Percentiles rank a stretch among this genome's conserved stretches.
These are phyloP conservation scores for Azemiops feae DNA, from an alignment of 2,113 vertebrate species.

Conservation along the genomic window DNA sequence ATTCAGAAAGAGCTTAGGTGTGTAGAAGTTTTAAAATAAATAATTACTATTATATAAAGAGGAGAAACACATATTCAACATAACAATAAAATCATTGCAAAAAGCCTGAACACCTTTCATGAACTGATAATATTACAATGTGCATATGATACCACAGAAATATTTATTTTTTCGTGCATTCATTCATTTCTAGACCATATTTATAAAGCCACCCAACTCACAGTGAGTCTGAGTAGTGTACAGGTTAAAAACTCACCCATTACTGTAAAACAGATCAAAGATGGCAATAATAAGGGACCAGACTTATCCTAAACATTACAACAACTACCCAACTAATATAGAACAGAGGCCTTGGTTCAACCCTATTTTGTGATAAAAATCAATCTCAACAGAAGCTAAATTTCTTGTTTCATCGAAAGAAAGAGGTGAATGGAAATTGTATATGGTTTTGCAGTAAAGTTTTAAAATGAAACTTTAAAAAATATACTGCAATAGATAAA, in stretches of 20 bases:
- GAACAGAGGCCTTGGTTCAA: not conserved
- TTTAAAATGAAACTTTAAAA: not conserved
- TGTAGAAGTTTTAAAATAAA: conserved; percentile 1
- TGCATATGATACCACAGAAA: not conserved
- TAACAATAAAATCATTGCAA: not conserved
- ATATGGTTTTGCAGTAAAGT: not conserved
- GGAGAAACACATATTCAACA: not conserved
- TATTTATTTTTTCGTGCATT: not conserved
- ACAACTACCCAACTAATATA: not conserved
- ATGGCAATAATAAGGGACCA: not conserved
- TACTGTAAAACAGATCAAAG: not conserved
- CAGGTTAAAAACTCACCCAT: not conserved
- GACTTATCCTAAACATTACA: not conserved
- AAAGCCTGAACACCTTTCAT: not conserved
- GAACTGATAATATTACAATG: not conserved
- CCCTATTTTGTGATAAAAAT: not conserved
- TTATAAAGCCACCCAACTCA: not conserved
- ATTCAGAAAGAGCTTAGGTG: not conserved
- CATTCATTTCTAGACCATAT: not conserved
- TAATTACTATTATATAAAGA: not conserved
- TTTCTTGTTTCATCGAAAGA: not conserved
- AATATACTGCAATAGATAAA: not conserved
- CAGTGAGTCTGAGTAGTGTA: not conserved
- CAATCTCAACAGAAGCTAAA: not conserved
- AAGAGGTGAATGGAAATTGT: too few species aligned